Evolutionary conservation across 2,113 vertebrate species (phyloP).

Genomic region (Genyomyrus donnyi): DNA sequence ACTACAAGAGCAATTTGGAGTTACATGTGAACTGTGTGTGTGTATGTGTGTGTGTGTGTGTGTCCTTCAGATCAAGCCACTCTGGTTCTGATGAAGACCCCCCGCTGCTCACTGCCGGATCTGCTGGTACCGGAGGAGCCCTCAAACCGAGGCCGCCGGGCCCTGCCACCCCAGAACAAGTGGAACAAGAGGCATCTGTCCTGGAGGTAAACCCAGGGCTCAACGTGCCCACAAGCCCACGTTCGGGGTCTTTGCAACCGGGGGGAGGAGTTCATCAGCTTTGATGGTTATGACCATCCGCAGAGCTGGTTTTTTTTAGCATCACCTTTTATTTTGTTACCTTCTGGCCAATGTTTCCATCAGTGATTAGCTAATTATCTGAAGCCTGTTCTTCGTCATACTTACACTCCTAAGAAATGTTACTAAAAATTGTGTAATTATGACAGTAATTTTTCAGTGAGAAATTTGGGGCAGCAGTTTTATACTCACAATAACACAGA

Average conservation of each 20-base stretch:
- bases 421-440: neutral
- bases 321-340: neutral
- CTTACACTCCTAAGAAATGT: neutral
- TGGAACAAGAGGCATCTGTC: slow-evolving; percentile 91
- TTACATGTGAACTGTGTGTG: slow-evolving; percentile 19
- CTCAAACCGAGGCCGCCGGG: slow-evolving; percentile 60
- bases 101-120: slow-evolving; percentile 89
- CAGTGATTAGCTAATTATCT: neutral
- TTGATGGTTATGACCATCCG: neutral
- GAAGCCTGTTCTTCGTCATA: neutral
- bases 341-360: neutral
- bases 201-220: slow-evolving; percentile 71
- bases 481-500: neutral
- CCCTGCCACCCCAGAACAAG: slow-evolving; percentile 57
- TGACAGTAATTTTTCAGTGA: neutral
- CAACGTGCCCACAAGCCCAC: neutral
- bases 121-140: slow-evolving; percentile 37
- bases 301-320: neutral
- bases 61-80: slow-evolving; percentile 74
- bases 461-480: neutral
- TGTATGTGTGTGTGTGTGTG: slow-evolving; percentile 5
- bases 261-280: neutral
- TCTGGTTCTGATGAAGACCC: slow-evolving; percentile 82
- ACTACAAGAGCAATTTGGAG: neutral
- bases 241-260: neutral